A percentile compares a stretch with the other conserved stretches of the same genome.
Conservation (phyloP, 2,888 invertebrate species). For the Herminia tarsipennalis region DNA sequence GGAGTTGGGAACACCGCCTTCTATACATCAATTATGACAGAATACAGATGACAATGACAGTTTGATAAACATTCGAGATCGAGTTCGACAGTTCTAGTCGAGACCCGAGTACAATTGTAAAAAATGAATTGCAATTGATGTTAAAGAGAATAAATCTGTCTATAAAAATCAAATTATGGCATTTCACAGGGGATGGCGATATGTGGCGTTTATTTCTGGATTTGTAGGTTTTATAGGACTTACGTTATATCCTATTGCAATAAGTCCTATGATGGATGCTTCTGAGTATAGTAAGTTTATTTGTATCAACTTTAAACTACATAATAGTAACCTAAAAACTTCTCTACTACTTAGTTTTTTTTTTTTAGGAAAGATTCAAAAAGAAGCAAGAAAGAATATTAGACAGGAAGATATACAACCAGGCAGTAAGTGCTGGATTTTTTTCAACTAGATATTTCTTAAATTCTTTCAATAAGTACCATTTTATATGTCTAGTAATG, state of each 20-base stretch:
- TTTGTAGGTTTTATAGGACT: conserved; percentile 84
- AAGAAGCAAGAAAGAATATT: conserved; percentile 77
- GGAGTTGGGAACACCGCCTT: no score
- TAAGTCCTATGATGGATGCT: conserved; percentile 87
- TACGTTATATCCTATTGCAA: conserved; percentile 85
- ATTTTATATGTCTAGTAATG: no score
- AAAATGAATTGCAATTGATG: no score
- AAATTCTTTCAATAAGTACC: no score
- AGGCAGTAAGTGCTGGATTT: conserved; percentile 78
- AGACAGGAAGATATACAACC: conserved; percentile 87
- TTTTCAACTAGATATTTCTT: no score
- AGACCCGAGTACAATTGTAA: no score
- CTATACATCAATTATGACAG: no score
- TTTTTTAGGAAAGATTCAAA: conserved; percentile 83
- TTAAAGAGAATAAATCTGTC: no score
- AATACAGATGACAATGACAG: no score
- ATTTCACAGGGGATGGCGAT: conserved; percentile 78
- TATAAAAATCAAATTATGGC: no score
- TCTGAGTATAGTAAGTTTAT: conserved; percentile 87
- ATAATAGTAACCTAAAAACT: neutral
- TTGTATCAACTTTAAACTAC: neutral
- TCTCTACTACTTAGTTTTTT: conserved; percentile 8
- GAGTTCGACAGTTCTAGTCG: no score
- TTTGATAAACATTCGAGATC: no score
- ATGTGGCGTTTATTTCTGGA: conserved; percentile 79